Base-by-base conservation (phyloP, 2,113 vertebrate species). In the Scytalopus superciliaris region DNA sequence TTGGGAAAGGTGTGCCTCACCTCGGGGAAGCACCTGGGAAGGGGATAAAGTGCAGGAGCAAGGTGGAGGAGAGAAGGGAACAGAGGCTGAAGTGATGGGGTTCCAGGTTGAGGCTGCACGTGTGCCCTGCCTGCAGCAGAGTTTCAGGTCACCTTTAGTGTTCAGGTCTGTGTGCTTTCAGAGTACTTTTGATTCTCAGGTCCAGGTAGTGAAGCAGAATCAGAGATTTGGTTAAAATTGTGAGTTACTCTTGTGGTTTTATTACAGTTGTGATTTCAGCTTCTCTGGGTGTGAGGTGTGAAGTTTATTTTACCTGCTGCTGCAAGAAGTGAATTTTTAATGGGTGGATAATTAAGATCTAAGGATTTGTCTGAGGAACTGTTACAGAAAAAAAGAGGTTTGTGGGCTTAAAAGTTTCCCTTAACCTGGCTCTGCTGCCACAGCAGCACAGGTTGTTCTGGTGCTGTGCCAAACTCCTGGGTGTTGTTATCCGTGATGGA, bases 61-160 rank as follows among this genome's bases (percentile, higher is more conserved):
- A 6, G 2, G 39, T n/a, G 25, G 40, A 37, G 49, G 49, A 62
- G 15, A 3, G 9, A 3, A 27, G 24, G 22, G 28, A 15, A 6
- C 15, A 59, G n/a, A 21, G 24, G 17, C 23, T 7, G 3, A 52
- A 12, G 50, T 10, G n/a, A 1, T 13, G n/a, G 44, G 60, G 24
- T 56, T 73, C 3, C 1, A 0, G 11, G 7, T 4, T 6, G 55
- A 19, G 53, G 10, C 59, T 31, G n/a, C 19, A 0, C 3, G 2
- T 10, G 3, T 72, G n/a, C 16, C 24, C 37, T 39, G 31, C 57
- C 35, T 63, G 45, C 42, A 37, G 74, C 25, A 9, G 40, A 44
- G 2, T 35, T 19, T 18, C 12, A 40, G 39, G 25, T 69, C 31
- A 2, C 19, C 6, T 19, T 50, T 40, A 10, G 31, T 2, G 14